Evolutionary conservation across 2,113 vertebrate species (phyloP).

Genomic region (Tonatia bakeri): DNA sequence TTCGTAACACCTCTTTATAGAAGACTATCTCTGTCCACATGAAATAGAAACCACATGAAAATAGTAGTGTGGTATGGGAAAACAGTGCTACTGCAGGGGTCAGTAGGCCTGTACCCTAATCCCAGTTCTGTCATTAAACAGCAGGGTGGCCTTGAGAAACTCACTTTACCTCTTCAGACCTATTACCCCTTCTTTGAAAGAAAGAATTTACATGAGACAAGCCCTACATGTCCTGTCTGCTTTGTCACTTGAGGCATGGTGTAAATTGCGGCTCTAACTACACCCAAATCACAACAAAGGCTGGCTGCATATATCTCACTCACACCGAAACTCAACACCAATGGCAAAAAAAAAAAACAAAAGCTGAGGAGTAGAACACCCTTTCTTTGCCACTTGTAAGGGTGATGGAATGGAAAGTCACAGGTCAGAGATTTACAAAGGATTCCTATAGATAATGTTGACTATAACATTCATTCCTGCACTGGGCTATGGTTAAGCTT

Average conservation of each 20-base stretch:
- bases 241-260: background rate
- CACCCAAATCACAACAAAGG: background rate
- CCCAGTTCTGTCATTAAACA: background rate
- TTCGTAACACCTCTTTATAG: background rate
- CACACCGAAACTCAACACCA: background rate
- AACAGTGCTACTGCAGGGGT: rapidly evolving
- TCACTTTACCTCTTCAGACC: background rate
- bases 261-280: background rate
- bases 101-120: background rate
- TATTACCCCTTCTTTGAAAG: background rate
- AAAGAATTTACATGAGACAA: background rate
- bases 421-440: background rate
- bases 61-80: too few species aligned
- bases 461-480: background rate
- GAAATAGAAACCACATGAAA: too few species aligned
- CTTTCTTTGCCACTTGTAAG: too few species aligned
- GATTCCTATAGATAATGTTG: background rate
- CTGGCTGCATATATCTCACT: background rate
- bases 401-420: background rate
- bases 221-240: background rate
- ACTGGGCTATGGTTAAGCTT: background rate
- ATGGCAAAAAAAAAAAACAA: background rate
- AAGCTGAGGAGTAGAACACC: background rate
- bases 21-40: background rate
- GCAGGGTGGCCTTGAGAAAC: background rate